Conservation (phyloP, 2,797 vertebrate genomes). For the Sebastes minor region DNA sequence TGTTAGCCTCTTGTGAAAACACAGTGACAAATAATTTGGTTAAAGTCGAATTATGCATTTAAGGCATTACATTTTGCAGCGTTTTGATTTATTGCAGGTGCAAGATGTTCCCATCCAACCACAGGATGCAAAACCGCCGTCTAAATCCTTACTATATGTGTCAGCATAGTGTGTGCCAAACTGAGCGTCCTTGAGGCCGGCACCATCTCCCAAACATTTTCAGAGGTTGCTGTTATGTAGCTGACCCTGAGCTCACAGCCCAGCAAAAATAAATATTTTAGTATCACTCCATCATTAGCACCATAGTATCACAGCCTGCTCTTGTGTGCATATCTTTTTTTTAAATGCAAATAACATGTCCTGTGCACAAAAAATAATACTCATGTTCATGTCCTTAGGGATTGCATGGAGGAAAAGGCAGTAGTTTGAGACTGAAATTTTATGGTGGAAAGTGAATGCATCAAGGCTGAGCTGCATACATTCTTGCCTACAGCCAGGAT, state of each 20-base stretch:
- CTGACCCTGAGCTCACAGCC: background rate
- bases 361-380: background rate
- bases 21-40: background rate
- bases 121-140: background rate
- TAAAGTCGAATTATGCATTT: background rate
- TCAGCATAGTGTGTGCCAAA: background rate
- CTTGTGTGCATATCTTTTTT: background rate
- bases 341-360: constrained; percentile 2
- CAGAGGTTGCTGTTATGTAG: background rate
- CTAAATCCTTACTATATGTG: background rate
- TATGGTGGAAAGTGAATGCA: background rate
- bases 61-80: background rate
- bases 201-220: background rate
- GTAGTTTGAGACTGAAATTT: background rate
- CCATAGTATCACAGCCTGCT: background rate
- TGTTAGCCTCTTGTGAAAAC: constrained; percentile 6
- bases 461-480: background rate
- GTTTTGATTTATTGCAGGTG: background rate
- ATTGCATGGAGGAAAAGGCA: background rate
- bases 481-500: background rate
- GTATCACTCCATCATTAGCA: background rate
- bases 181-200: background rate
- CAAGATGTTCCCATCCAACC: background rate
- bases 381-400: background rate
- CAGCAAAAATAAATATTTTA: background rate